Evolutionary conservation across 2,113 vertebrate genomes (phyloP).

Genomic region (Xiphorhynchus elegans): DNA sequence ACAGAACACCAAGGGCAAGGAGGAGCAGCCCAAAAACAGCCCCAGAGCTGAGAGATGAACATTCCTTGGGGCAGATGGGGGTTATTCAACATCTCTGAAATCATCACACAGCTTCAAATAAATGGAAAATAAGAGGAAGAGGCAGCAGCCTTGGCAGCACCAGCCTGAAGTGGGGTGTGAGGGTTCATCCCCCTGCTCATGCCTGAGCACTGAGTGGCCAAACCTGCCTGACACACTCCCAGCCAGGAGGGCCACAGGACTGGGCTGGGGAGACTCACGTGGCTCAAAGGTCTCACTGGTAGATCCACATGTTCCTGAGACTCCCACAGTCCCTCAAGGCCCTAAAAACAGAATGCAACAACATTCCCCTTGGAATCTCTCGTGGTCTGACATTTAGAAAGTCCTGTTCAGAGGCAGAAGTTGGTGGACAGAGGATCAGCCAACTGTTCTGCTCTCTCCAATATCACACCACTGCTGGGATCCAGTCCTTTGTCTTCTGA

Average conservation of each 20-base stretch:
- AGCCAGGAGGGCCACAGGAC: neutral
- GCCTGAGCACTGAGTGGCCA: constrained; percentile 3
- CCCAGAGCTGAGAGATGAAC: neutral
- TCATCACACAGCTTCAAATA: neutral
- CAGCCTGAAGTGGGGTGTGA: neutral
- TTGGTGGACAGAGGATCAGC: neutral
- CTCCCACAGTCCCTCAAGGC: constrained; percentile 38
- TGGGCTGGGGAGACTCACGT: neutral
- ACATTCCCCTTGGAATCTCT: neutral
- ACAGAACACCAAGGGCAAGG: neutral
- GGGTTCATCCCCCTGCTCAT: neutral
- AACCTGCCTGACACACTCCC: constrained; percentile 15
- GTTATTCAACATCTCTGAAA: constrained; percentile 10
- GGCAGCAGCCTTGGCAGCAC: neutral
- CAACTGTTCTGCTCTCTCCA: neutral
- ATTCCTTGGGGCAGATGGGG: neutral
- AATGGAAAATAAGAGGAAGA: constrained; percentile 20
- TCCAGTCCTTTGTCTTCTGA: neutral
- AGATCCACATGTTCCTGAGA: neutral
- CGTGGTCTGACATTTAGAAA: neutral
- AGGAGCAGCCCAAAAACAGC: neutral
- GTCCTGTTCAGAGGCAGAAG: neutral
- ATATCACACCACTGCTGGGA: neutral
- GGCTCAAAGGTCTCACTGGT: constrained; percentile 22
- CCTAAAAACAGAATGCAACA: constrained; percentile 12